Evolutionary conservation across 1,140 invertebrate genomes (phyloP).

Genomic region (Choristoneura fumiferana): DNA sequence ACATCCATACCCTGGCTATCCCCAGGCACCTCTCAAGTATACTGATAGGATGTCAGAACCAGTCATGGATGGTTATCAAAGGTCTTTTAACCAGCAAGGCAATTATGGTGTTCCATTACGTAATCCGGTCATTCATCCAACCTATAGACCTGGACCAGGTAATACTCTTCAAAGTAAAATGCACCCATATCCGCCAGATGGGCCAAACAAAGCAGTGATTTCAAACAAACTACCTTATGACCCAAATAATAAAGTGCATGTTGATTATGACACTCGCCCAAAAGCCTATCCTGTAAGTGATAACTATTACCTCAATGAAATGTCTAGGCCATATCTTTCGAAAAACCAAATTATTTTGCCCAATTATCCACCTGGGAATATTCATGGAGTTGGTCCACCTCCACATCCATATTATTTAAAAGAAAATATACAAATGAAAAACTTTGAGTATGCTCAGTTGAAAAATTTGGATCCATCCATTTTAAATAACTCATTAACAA

Average conservation of each 20-base stretch:
- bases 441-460: conserved; percentile 54
- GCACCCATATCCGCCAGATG: conserved; percentile 49
- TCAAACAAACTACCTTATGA: conserved; percentile 60
- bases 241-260: conserved; percentile 55
- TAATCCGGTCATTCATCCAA: conserved; percentile 53
- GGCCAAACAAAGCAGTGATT: conserved; percentile 40
- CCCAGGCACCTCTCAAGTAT: conserved; percentile 62
- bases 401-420: conserved; percentile 58
- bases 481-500: conserved; percentile 49
- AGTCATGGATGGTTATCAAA: conserved; percentile 58
- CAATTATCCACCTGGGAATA: conserved; percentile 47
- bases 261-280: conserved; percentile 53
- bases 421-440: conserved; percentile 55
- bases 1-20: conserved; percentile 60
- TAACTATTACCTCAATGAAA: conserved; percentile 56
- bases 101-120: conserved; percentile 51
- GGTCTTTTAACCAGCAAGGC: conserved; percentile 43
- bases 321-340: conserved; percentile 38
- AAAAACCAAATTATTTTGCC: conserved; percentile 51
- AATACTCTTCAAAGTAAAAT: conserved; percentile 59
- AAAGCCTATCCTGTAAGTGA: conserved; percentile 53
- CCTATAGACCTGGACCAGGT: conserved; percentile 53
- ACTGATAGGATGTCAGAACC: conserved; percentile 56
- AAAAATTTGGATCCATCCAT: conserved; percentile 48
- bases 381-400: conserved; percentile 48